These are phyloP conservation scores for Hippocampus guttulatus DNA, from an alignment of 2,113 vertebrate genomes.

Conservation along the genomic window DNA sequence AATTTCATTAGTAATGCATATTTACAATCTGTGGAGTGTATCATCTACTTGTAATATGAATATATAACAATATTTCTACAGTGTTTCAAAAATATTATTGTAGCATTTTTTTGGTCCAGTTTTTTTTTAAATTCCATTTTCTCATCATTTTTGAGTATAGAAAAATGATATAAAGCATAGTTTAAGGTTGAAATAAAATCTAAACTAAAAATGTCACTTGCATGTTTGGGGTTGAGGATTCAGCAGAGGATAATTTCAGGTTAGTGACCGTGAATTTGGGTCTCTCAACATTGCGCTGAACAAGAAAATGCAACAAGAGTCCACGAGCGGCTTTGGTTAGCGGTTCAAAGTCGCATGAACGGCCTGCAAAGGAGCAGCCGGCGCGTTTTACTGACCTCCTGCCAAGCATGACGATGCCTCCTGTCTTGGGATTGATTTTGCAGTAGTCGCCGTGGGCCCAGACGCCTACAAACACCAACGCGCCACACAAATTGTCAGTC, in stretches of 20 bases:
- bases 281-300: not conserved
- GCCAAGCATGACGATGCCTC: slow-evolving; percentile 91
- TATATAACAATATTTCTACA: too few relatives aligned
- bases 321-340: too few relatives aligned
- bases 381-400: slow-evolving; percentile 77
- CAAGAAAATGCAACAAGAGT: not conserved
- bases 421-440: slow-evolving; percentile 90
- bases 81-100: too few relatives aligned
- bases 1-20: too few relatives aligned
- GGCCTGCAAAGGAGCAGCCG: too few relatives aligned
- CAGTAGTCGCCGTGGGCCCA: slow-evolving; percentile 97
- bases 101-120: not conserved
- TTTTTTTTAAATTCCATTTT: not conserved
- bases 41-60: too few relatives aligned
- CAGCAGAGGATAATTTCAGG: not conserved
- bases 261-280: not conserved
- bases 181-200: too few relatives aligned
- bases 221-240: not conserved
- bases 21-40: too few relatives aligned
- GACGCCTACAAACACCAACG: slow-evolving; percentile 68
- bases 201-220: too few relatives aligned
- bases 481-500: not conserved
- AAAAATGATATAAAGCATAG: too few relatives aligned
- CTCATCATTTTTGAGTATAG: too few relatives aligned
- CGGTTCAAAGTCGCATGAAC: not conserved